Percentiles rank a stretch among this genome's conserved stretches.
Evolutionary conservation across 2,888 invertebrate genomes (phyloP).

Genomic region (Cetonia aurata): DNA sequence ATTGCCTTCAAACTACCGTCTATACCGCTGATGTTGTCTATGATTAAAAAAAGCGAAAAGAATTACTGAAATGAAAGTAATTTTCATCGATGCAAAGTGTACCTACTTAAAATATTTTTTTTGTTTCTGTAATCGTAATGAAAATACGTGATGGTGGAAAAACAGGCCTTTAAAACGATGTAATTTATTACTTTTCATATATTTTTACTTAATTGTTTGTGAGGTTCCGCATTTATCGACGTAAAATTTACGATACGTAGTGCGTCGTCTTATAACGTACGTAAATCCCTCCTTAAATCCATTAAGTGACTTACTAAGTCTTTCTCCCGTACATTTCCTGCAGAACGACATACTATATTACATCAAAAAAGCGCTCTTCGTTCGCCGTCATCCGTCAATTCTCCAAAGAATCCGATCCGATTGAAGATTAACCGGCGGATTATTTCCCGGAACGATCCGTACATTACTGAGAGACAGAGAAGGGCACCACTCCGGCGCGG

Average conservation of each 20-base stretch:
- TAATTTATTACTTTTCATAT: not conserved
- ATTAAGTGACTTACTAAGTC: conserved; percentile 5
- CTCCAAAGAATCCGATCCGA: conserved; percentile 34
- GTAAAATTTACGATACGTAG: not conserved
- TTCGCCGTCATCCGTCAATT: conserved; percentile 22
- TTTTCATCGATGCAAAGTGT: no score
- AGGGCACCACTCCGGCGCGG: conserved; percentile 15
- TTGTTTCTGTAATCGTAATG: no score
- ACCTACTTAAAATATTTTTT: no score
- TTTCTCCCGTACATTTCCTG: not conserved
- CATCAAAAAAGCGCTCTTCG: conserved; percentile 17
- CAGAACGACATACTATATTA: conserved; percentile 16
- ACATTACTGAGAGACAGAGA: conserved; percentile 23
- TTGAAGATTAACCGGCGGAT: conserved; percentile 37
- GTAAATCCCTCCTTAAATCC: not conserved
- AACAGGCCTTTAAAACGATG: no score
- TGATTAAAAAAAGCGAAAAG: no score
- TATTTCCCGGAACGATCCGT: conserved; percentile 35
- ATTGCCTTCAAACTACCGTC: no score
- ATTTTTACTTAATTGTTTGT: no score
- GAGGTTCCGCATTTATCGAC: not conserved
- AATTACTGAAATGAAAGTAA: no score
- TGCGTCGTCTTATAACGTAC: not conserved
- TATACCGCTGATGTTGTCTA: no score
- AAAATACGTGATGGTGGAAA: no score